Evolutionary conservation across 2,797 vertebrate genomes (phyloP).

Genomic region (Tolypeutes matacus): DNA sequence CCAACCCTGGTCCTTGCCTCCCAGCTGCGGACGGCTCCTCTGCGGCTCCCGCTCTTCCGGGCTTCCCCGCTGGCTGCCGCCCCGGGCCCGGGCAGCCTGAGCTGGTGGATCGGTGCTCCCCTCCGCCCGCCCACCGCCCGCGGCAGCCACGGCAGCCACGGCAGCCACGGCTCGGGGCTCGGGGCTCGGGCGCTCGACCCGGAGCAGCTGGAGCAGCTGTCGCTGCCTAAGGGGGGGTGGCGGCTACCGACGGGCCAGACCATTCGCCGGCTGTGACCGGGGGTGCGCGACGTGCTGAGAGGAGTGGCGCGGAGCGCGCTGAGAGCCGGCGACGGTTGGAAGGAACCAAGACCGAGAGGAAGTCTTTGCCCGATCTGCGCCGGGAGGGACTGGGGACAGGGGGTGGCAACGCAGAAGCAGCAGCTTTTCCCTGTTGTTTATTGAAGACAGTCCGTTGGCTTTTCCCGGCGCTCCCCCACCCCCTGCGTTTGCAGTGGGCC

Average conservation of each 20-base stretch:
- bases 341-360: not conserved
- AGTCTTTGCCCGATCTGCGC: rapidly evolving
- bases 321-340: not conserved
- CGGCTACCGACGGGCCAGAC: conserved; percentile 67
- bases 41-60: not conserved
- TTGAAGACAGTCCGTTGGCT: not conserved
- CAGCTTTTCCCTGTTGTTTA: not conserved
- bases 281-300: conserved; percentile 47
- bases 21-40: not conserved
- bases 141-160: conserved; percentile 63
- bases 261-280: conserved; percentile 58
- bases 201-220: conserved; percentile 82
- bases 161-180: conserved; percentile 70
- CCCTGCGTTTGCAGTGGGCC: conserved; percentile 39
- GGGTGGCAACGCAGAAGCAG: rapidly evolving
- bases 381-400: rapidly evolving
- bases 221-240: conserved; percentile 59
- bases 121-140: conserved; percentile 41
- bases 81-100: not conserved
- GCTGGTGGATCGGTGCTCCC: not conserved
- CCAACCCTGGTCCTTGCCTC: not conserved
- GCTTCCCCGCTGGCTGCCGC: not conserved
- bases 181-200: conserved; percentile 56
- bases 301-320: not conserved
- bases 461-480: not conserved